Percentiles rank a stretch among this genome's conserved stretches.
Evolutionary conservation across 1,140 invertebrate species (phyloP).

Genomic region (Atta cephalotes): DNA sequence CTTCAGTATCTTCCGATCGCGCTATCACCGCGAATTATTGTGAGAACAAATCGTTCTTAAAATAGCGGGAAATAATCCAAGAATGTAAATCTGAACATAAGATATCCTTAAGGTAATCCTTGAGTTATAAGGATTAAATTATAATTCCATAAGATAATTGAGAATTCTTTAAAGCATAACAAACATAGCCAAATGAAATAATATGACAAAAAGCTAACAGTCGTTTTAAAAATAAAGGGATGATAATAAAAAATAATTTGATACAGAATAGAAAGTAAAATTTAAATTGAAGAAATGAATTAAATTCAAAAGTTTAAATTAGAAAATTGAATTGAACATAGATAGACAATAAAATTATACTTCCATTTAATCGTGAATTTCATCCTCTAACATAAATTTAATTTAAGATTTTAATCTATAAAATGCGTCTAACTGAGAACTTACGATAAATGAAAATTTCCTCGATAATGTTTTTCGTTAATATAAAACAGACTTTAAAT

Average conservation of each 20-base stretch:
- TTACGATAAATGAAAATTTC: not conserved
- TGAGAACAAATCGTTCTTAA: conserved; percentile 3
- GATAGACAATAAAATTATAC: not conserved
- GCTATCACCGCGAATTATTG: conserved; percentile 49
- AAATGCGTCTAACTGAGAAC: not conserved
- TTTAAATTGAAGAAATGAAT: not conserved
- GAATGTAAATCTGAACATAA: not conserved
- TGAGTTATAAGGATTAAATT: no score
- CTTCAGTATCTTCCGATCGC: conserved; percentile 24
- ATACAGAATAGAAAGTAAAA: not conserved
- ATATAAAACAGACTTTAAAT: not conserved
- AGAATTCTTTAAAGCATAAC: not conserved
- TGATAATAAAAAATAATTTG: conserved; percentile 18
- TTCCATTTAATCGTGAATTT: not conserved
- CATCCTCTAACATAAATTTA: not conserved
- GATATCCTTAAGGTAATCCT: not conserved
- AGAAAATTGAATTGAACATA: not conserved
- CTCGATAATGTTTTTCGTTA: not conserved
- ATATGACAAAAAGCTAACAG: not conserved
- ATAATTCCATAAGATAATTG: not conserved
- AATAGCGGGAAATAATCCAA: not conserved
- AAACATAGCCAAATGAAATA: not conserved
- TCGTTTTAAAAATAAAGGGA: not conserved
- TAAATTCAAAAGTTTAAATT: not conserved
- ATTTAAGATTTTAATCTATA: not conserved